A percentile compares a stretch with the other conserved stretches of the same genome.
Evolutionary conservation across 1,140 invertebrate species (phyloP).

Genomic region (Drosophila orosa): DNA sequence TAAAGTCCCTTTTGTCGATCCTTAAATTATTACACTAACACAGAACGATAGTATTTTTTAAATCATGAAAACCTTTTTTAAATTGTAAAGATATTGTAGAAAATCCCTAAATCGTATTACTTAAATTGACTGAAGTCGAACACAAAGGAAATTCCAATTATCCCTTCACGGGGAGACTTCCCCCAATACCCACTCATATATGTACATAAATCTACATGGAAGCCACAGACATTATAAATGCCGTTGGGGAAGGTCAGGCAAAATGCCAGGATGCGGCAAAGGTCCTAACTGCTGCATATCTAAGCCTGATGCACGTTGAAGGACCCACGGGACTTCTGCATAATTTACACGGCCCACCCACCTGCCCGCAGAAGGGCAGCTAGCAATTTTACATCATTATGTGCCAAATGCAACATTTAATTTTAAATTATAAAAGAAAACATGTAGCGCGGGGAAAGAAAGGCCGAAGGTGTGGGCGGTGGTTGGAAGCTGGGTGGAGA

Average conservation of each 20-base stretch:
- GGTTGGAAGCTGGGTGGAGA: constrained; percentile 5
- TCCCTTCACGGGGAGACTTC: constrained; percentile 46
- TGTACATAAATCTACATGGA: constrained; percentile 24
- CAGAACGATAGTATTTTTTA: neutral
- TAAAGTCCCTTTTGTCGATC: neutral
- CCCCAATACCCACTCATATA: neutral
- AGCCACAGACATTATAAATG: constrained; percentile 42
- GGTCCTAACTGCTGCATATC: constrained; percentile 29
- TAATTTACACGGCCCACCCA: constrained; percentile 57
- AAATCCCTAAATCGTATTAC: constrained; percentile 6
- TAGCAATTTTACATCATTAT: constrained; percentile 78
- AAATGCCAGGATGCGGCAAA: constrained; percentile 10
- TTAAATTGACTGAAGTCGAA: constrained; percentile 24
- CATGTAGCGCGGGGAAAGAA: constrained; percentile 37
- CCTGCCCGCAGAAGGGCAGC: constrained; percentile 26
- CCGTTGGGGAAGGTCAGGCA: constrained; percentile 69
- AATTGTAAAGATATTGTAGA: neutral
- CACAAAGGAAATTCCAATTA: constrained; percentile 53
- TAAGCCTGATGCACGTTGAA: constrained; percentile 21
- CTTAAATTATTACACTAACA: neutral
- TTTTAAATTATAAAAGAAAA: constrained; percentile 78
- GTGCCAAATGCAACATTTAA: constrained; percentile 81
- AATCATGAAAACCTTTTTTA: neutral
- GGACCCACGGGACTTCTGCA: constrained; percentile 44
- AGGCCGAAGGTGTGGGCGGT: neutral